Base-by-base conservation (phyloP, 2,888 invertebrate species). In the Pandemis corylana region DNA sequence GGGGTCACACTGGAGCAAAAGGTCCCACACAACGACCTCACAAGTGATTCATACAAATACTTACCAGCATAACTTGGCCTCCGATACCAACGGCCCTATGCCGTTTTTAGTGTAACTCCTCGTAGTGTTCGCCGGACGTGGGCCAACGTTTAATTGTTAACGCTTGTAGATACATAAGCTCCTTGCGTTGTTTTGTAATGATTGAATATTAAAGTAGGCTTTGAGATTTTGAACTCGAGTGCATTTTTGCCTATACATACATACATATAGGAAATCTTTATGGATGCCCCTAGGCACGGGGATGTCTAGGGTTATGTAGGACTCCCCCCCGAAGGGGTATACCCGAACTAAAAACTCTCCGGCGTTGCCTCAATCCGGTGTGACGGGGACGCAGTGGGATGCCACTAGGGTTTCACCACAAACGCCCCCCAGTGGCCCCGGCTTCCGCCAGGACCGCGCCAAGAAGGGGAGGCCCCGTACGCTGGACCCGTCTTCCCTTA, bases 1-100 rank as follows among this genome's bases (percentile, higher is more conserved):
- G 72, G 46, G 72, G 76, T 77, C 75, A 76, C 75, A 77, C 68
- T 71, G 71, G 65, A 49, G 72, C 68, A 28, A 76, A 61, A 75
- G 76, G 77, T 77, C 72, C 56, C 62, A 53, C 41, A 70, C 64
- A 63, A 71, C 68, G 72, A 76, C 76, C 77, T 68, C 64, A 72
- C 63, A 49, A 68, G 75, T 75, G 75, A 68, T 75, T 77, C 76
- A 76, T 74, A 75, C 70, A 75, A 71, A 75, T 66, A 44, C 28
- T 53, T 42, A 36, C 75, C 75, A 71, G 62, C 63, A 28, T 75
- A 75, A 44, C 62, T n/a, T 63, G 75, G 46, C 44, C 75, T 59
- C 44, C 61, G 67, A 63, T 63, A 63, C 62, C n/a, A 46, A 49
- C 53, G 46, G 44, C n/a, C 44, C 42, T 46, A 56, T 10, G 46